Base-by-base conservation (phyloP, 2,797 vertebrate species). In the Sebastes itinus region DNA sequence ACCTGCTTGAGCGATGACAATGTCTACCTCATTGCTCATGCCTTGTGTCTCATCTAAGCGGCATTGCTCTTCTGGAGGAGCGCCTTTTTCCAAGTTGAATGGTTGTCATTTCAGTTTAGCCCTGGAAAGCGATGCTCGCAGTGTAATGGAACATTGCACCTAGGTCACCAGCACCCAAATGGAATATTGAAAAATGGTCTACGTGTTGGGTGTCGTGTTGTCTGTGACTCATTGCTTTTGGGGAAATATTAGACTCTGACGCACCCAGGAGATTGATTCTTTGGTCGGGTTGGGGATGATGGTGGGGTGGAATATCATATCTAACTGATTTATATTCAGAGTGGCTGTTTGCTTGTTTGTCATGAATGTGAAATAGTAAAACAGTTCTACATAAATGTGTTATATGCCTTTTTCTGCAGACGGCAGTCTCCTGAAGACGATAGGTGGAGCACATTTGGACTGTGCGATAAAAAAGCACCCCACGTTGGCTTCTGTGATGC, bases 361-460 rank as follows among this genome's bases (percentile, higher is more conserved):
- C 42, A 63, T 69, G 32, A 86, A 22, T 74, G 20, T 60, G 46
- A 78, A 65, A 68, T 59, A 49, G n/a, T 64, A 12, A 30, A 61
- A 78, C 11, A 60, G 23, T 70, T 63, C 18, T 14, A 56, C 5
- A 20, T 49, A 14, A 25, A 76, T 84, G 58, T 82, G 14, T 64
- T 70, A 9, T 72, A 9, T 82, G 46, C 87, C 25, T 85, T 20
- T 80, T 8, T 60, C 82, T 87, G 13, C 88, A 99, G 98, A 97
- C 85, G 94, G 90, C 89, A 92, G 73, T 56, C 79, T 95, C 70
- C 72, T 98, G 94, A 96, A 71, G 0, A 62, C 90, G 27, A 93
- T 97, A 49, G 97, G 98, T 65, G 96, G 92, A 83, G 93, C 95
- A 72, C 90, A 94, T 89, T 87, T 99, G 79, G 95, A 96, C 42